Conservation (phyloP, 2,888 invertebrate genomes). For the Pristionchus arcanus region DNA sequence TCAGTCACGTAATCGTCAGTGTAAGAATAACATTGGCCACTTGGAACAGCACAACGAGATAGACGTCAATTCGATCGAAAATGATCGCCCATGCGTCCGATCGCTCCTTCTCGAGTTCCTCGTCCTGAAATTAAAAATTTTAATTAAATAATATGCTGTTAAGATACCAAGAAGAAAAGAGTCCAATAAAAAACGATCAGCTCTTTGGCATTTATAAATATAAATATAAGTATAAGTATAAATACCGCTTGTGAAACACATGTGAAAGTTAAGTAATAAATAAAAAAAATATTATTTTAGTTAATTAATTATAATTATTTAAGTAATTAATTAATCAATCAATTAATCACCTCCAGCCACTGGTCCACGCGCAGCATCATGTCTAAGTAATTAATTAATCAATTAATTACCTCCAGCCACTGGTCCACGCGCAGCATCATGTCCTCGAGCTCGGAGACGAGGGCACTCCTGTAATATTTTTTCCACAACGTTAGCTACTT, state of each 20-base stretch:
- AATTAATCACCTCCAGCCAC: conserved; percentile 48
- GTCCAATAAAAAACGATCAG: too few species aligned
- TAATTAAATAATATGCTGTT: too few species aligned
- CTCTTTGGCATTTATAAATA: too few species aligned
- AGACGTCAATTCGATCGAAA: conserved; percentile 66
- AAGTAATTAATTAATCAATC: conserved; percentile 13
- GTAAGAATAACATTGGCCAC: conserved; percentile 50
- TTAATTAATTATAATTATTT: too few species aligned
- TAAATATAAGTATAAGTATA: too few species aligned
- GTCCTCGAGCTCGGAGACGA: conserved; percentile 38
- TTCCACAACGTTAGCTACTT: too few species aligned
- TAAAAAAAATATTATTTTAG: too few species aligned
- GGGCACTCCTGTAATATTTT: conserved; percentile 26
- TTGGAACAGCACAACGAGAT: conserved; percentile 63
- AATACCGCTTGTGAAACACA: too few species aligned
- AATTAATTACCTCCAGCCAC: conserved; percentile 46
- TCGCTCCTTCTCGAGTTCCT: conserved; percentile 23
- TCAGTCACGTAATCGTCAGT: conserved; percentile 34
- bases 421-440: conserved; percentile 37
- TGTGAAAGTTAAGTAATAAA: too few species aligned
- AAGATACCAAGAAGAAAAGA: too few species aligned
- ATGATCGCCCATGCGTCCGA: conserved; percentile 62
- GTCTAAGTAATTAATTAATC: conserved; percentile 35
- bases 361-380: conserved; percentile 32
- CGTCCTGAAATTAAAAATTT: conserved; percentile 14